These are phyloP conservation scores for Ochropleura leucogaster DNA, from an alignment of 2,888 invertebrate species.

Conservation along the genomic window DNA sequence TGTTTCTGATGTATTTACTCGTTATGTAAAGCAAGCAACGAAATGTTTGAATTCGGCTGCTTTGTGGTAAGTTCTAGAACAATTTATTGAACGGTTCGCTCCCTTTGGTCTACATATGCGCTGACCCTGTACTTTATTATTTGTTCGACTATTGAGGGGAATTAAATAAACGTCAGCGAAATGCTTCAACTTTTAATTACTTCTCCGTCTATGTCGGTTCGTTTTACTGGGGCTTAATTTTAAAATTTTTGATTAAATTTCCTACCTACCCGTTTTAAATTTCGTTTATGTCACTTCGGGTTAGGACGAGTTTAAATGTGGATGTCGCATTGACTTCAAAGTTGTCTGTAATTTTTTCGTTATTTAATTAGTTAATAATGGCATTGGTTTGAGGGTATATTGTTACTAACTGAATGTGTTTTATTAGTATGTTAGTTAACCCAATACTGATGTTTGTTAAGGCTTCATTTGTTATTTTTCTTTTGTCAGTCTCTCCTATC, in stretches of 20 bases:
- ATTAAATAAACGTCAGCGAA: constrained; percentile 76
- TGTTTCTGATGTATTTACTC: constrained; percentile 78
- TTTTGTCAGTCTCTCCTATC: too few relatives aligned
- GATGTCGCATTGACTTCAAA: constrained; percentile 52
- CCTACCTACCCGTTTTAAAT: constrained; percentile 55
- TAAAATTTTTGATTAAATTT: constrained; percentile 66
- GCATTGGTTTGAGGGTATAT: not conserved
- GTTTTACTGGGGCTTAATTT: constrained; percentile 66
- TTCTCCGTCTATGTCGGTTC: constrained; percentile 66
- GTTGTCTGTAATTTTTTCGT: constrained; percentile 31
- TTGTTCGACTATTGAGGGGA: constrained; percentile 70
- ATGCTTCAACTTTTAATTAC: constrained; percentile 75
- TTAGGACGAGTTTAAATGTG: constrained; percentile 30
- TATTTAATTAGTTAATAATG: constrained; percentile 38
- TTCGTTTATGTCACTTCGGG: constrained; percentile 52
- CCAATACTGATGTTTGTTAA: too few relatives aligned
- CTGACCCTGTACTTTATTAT: constrained; percentile 74
- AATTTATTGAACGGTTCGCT: constrained; percentile 70
- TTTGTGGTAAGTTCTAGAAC: constrained; percentile 71
- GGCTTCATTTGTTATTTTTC: too few relatives aligned
- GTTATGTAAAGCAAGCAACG: constrained; percentile 71
- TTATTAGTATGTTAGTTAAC: not conserved
- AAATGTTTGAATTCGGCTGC: constrained; percentile 68
- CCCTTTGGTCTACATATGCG: constrained; percentile 64
- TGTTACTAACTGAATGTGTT: not conserved